These are phyloP conservation scores for Ameiurus melas DNA, from an alignment of 2,113 vertebrate species.

Conservation along the genomic window DNA sequence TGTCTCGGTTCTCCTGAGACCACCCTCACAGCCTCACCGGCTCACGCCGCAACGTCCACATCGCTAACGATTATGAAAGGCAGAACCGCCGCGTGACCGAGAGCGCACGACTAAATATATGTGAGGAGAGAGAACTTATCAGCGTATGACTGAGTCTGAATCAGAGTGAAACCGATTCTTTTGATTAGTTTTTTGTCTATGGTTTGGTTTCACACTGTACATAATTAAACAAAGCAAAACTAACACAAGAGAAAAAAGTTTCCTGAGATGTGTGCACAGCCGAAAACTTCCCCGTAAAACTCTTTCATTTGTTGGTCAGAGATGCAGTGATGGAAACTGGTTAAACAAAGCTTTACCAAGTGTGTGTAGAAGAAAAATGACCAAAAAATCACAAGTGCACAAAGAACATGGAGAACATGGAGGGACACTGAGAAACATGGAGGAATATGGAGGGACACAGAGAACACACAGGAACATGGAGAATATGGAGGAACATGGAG, in stretches of 20 bases:
- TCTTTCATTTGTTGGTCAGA: no score
- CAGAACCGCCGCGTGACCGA: conserved; percentile 47
- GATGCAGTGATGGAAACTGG: no score
- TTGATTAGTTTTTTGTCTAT: no score
- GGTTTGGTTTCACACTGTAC: no score
- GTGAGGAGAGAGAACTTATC: conserved; percentile 56
- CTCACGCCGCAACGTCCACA: conserved; percentile 12
- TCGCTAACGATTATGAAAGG: conserved; percentile 36
- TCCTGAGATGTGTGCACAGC: no score
- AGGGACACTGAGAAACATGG: neutral
- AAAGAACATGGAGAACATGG: neutral
- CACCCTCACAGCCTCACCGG: conserved; percentile 9
- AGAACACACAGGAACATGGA: neutral
- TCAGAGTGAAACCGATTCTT: no score
- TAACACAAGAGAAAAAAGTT: no score
- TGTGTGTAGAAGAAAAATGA: no score
- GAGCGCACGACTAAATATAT: conserved; percentile 51
- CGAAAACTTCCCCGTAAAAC: no score
- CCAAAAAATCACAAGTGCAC: neutral
- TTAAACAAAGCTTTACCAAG: no score
- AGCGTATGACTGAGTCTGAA: conserved; percentile 31
- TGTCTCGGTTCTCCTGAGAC: neutral
- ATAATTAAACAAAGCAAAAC: no score
- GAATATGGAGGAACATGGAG: neutral
- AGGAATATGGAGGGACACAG: neutral